Evolutionary conservation across 2,888 invertebrate species (phyloP), one percentile per base, ranked within the genome.

Genomic region (Alentia gelatinosa): DNA sequence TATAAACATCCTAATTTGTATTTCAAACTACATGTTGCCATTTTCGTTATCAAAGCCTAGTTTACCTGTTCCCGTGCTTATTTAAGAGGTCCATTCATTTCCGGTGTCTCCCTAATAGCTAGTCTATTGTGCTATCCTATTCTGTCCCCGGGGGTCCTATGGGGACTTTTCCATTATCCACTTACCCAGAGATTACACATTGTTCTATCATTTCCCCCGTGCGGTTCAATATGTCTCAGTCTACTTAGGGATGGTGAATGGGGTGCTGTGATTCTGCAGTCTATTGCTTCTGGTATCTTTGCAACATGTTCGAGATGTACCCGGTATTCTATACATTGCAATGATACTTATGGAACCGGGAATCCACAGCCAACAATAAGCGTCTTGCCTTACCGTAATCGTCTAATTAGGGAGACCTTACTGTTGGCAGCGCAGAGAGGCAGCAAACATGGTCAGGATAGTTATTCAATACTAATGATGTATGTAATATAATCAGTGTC

Each of bases 101-200:
- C 68, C 68, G 33, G 30, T 30, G 68, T 4, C 30, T 19, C 12
- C 68, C 68, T 68, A 68, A 68, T 68, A 68, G 68, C 68, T 68
- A 68, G n/a, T 68, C 68, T 68, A 68, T 68, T 68, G 30, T 68
- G n/a, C 33, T 68, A 68, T 68, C 68, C 68, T 30, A 68, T 68
- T 68, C 68, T 30, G 12, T 26, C 68, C 68, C 30, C 12, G 68
- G 68, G 68, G 26, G 33, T 26, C 68, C 68, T 26, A 26, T 4
- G 30, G 26, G 68, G 26, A 68, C 26, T n/a, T 26, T 4, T 3
- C 68, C 68, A 68, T 68, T 68, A 68, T 68, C 68, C 68, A 68
- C 68, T 68, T 68, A 68, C 30, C 30, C 68, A 26, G 68, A 26
- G 68, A 68, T 68, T 68, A 68, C 68, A 68, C 30, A 68, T 68